Evolutionary conservation across 1,140 invertebrate genomes (phyloP), one percentile per base, ranked within the genome.

Genomic region (Lerema accius): DNA sequence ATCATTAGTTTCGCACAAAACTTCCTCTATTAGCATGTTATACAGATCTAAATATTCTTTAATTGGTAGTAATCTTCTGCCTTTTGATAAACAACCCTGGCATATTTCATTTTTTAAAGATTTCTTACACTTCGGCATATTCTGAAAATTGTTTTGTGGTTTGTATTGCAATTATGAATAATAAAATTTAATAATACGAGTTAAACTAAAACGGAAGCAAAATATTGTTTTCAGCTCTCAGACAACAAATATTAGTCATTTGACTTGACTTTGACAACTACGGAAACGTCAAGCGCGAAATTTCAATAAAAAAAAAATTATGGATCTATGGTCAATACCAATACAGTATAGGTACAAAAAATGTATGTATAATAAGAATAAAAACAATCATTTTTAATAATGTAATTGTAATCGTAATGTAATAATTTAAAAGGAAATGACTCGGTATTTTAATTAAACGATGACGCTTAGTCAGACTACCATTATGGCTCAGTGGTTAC

Each of bases 1-100:
- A 17, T n/a, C 1, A 5, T 13, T 32, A 0, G 11, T 9, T 46
- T 46, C 28, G 9, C 28, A 13, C 11, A 58, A 10, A 19, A 46
- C 3, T 1, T 19, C 55, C 3, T 58, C 42, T 42, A 58, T 46
- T 46, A 58, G 6, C 11, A 46, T 45, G 46, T 23, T 28, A 13
- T 58, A 58, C 32, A 58, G n/a, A 10, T 1, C 14, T 4, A 46
- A 46, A 58, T 46, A 37, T 23, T 39, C 35, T 26, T 63, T 32
- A n/a, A 73, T 69, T 5, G 61, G 37, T n/a, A 59, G 10, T 17
- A 69, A 48, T 58, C 49, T 50, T 45, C 61, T 51, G 10, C 53
- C 64, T 1, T 40, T 73, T 0, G 55, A 28, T 3, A 58, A 19
- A 45, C 53, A 56, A 10, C 55, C 55, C 28, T 58, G n/a, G 35